These are phyloP conservation scores for Drosophila macrospina DNA, from an alignment of 2,888 invertebrate genomes.

Conservation along the genomic window DNA sequence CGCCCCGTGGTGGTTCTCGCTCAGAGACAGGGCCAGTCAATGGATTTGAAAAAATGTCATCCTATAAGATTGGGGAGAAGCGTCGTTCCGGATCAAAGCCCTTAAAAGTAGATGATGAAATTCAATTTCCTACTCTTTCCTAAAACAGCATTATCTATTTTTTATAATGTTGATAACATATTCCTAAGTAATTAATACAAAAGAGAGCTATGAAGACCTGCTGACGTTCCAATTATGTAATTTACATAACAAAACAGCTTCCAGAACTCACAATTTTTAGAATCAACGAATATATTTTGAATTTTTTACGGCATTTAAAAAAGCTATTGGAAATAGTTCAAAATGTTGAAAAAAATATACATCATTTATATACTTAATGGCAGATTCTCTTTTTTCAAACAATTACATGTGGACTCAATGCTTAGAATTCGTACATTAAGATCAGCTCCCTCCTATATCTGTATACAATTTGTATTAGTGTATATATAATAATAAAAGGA, in stretches of 20 bases:
- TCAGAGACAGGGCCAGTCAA: conserved; percentile 54
- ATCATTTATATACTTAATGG: conserved; percentile 34
- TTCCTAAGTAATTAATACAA: conserved; percentile 33
- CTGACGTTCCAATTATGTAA: conserved; percentile 44
- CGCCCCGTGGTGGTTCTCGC: conserved; percentile 68
- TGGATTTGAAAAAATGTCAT: conserved; percentile 77
- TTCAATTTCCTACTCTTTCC: conserved; percentile 97
- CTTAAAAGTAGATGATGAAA: conserved; percentile 97
- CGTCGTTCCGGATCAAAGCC: conserved; percentile 85
- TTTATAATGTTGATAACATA: conserved; percentile 32
- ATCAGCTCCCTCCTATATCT: conserved; percentile 4
- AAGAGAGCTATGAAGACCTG: conserved; percentile 33
- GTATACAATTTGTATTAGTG: conserved; percentile 9
- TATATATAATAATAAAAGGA: conserved; percentile 16
- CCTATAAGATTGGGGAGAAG: conserved; percentile 64
- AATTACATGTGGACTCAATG: conserved; percentile 5
- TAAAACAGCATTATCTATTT: conserved; percentile 84
- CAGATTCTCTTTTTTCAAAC: conserved; percentile 19
- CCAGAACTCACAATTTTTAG: conserved; percentile 49
- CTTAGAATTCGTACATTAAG: conserved; percentile 3
- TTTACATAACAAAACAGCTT: conserved; percentile 43
- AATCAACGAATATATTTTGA: conserved; percentile 51
- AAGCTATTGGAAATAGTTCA: conserved; percentile 75
- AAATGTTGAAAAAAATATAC: conserved; percentile 56
- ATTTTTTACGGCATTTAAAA: conserved; percentile 48